Percentiles rank a stretch among this genome's conserved stretches.
Conservation (phyloP, 2,113 vertebrate genomes). For the Gambusia affinis region DNA sequence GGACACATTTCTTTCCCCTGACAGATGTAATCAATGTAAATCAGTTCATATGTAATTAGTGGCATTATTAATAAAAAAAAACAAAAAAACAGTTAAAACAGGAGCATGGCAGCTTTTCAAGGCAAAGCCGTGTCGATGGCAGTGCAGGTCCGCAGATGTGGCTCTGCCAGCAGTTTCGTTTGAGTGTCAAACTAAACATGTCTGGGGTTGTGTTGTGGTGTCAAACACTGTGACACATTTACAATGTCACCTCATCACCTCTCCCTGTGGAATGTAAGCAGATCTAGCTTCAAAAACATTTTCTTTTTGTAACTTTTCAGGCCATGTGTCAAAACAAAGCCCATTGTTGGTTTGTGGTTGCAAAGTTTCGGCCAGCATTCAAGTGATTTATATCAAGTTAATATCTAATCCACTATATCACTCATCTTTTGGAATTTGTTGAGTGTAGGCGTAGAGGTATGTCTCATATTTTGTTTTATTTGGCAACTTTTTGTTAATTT, state of each 20-base stretch:
- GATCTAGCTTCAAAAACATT: not conserved
- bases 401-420: not conserved
- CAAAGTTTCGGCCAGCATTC: not conserved
- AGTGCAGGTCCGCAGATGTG: constrained; percentile 29
- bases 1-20: constrained; percentile 7
- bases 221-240: constrained; percentile 16
- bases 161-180: constrained; percentile 23
- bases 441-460: not conserved
- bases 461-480: not conserved
- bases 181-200: constrained; percentile 53
- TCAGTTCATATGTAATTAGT: constrained; percentile 48
- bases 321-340: no score
- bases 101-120: constrained; percentile 11
- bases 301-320: no score
- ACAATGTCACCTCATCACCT: not conserved
- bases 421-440: not conserved
- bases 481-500: not conserved
- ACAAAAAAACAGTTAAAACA: constrained; percentile 18
- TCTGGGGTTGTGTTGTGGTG: constrained; percentile 29
- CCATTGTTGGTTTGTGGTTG: not conserved
- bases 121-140: constrained; percentile 25
- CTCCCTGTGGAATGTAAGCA: not conserved
- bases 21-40: constrained; percentile 30
- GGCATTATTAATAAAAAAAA: constrained; percentile 34
- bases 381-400: not conserved